Evolutionary conservation across 2,797 vertebrate species (phyloP).

Genomic region (Onychomys arenicola): DNA sequence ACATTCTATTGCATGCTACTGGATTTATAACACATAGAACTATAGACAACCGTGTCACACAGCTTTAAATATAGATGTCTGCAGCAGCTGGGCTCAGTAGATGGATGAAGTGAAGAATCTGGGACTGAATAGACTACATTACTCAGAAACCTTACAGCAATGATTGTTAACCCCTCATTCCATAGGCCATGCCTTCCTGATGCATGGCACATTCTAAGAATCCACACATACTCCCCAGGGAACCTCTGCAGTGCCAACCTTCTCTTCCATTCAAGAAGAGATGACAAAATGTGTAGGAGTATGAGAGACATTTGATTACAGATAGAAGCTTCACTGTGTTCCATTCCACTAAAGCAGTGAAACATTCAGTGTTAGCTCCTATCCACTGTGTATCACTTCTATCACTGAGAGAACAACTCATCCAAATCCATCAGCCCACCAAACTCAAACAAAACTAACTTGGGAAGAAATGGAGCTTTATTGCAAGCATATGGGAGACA

Average conservation of each 20-base stretch:
- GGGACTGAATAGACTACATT: not conserved
- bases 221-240: not conserved
- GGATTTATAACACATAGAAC: not conserved
- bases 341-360: not conserved
- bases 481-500: not conserved
- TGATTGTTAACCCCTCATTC: not conserved
- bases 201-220: too few species aligned
- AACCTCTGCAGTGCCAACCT: too few species aligned
- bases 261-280: constrained; percentile 26
- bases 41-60: not conserved
- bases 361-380: not conserved
- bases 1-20: not conserved
- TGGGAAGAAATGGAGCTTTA: not conserved
- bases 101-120: not conserved
- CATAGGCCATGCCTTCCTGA: not conserved
- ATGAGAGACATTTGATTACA: not conserved
- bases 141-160: not conserved
- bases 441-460: not conserved
- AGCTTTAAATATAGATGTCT: not conserved
- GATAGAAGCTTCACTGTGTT: not conserved
- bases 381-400: fast-evolving
- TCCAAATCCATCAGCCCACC: not conserved
- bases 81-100: not conserved
- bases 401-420: not conserved
- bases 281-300: not conserved